A percentile compares a stretch with the other conserved stretches of the same genome.
phyloP scores from a whole-genome alignment of 2,797 vertebrate genomes.

The Danio albolineatus region DNA sequence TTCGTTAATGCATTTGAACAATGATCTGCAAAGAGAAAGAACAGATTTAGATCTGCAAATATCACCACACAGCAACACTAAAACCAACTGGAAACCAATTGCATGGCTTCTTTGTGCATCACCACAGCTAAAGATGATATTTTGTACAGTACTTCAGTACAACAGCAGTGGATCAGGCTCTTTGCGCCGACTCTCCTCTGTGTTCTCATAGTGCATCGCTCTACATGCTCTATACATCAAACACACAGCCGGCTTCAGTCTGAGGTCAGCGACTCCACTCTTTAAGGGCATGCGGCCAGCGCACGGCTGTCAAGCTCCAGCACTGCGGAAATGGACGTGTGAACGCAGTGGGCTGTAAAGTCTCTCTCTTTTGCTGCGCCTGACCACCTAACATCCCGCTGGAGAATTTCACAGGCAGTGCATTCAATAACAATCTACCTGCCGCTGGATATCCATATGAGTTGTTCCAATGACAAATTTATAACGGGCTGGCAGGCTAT shows the following conservation, averaged over 20 bases:
- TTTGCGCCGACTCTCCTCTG: constrained; percentile 32
- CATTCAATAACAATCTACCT: constrained; percentile 55
- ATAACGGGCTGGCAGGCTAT: constrained; percentile 22
- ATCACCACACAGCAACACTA: too few relatives aligned
- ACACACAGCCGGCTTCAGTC: constrained; percentile 4
- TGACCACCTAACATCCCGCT: constrained; percentile 42
- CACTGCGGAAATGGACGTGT: constrained; percentile 8
- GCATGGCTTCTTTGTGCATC: constrained; percentile 3
- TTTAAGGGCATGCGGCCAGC: constrained; percentile 37
- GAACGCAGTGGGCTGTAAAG: constrained; percentile 49
- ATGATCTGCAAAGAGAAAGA: too few relatives aligned
- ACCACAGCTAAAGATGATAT: background rate
- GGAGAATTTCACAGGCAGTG: constrained; percentile 41
- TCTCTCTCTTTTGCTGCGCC: constrained; percentile 10
- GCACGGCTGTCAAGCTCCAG: constrained; percentile 25
- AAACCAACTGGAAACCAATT: too few relatives aligned
- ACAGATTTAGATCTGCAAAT: too few relatives aligned
- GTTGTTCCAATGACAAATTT: constrained; percentile 43
- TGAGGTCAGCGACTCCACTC: constrained; percentile 29
- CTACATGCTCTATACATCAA: constrained; percentile 33
- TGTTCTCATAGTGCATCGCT: constrained; percentile 46
- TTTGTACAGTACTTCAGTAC: background rate
- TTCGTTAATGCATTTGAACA: too few relatives aligned
- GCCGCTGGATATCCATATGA: constrained; percentile 37
- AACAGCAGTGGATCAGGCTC: constrained; percentile 18